Conservation (phyloP, 2,113 vertebrate genomes). For the Castor canadensis region DNA sequence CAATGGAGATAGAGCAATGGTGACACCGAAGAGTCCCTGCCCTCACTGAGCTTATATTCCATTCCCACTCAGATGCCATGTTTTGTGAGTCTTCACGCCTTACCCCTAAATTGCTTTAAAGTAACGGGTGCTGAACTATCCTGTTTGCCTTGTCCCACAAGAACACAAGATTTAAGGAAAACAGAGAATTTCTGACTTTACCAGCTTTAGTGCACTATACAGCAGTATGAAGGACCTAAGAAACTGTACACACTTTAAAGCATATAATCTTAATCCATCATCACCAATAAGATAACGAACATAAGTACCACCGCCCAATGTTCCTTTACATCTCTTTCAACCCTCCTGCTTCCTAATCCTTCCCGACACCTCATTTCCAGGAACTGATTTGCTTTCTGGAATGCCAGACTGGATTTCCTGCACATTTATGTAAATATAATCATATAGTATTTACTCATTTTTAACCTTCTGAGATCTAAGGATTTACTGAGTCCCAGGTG, state of each 20-base stretch:
- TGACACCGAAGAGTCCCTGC: background rate
- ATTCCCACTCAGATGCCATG: background rate
- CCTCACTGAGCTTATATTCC: background rate
- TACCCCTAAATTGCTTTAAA: background rate
- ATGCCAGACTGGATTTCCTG: background rate
- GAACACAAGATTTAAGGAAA: background rate
- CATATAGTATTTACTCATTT: background rate
- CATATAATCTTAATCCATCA: background rate
- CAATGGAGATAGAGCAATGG: no score
- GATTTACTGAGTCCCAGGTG: background rate
- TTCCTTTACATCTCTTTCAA: background rate
- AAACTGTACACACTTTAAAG: background rate
- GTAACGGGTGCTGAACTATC: background rate
- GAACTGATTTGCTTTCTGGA: background rate
- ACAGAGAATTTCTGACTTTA: background rate
- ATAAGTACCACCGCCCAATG: background rate
- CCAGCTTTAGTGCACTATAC: background rate
- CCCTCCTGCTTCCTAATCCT: background rate
- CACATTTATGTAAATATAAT: background rate
- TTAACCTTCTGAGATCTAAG: background rate
- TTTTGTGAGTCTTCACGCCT: background rate
- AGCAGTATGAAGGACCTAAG: background rate
- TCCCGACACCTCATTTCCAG: background rate
- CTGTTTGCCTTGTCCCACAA: background rate
- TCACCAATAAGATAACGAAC: background rate